Conservation (phyloP, 1,140 invertebrate genomes). For the Drosophila carrolli region DNA sequence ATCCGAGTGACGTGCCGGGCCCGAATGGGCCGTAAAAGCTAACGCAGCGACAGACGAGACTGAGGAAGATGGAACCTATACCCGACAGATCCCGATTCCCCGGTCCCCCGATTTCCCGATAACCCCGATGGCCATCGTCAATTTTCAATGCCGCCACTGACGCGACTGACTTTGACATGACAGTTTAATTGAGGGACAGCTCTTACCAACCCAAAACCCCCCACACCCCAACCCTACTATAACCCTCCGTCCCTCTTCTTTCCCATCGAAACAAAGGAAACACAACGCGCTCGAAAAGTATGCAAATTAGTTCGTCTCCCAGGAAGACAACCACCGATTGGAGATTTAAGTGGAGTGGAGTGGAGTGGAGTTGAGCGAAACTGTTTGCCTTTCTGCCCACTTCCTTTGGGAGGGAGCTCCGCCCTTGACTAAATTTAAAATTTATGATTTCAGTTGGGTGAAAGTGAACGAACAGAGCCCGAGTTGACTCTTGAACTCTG, state of each 20-base stretch:
- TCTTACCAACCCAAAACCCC: background rate
- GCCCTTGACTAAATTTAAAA: conserved; percentile 64
- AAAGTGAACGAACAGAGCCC: background rate
- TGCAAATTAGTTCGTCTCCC: conserved; percentile 70
- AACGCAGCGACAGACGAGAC: conserved; percentile 15
- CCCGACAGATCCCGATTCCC: background rate
- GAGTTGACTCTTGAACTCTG: too few relatives aligned
- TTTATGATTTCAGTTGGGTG: conserved; percentile 59
- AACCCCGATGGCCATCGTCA: conserved; percentile 29
- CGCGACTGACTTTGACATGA: conserved; percentile 74
- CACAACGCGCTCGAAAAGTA: conserved; percentile 46
- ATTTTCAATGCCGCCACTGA: conserved; percentile 50
- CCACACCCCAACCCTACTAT: background rate
- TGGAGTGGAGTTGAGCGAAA: conserved; percentile 16
- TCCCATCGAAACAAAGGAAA: conserved; percentile 10
- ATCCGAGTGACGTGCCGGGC: conserved; percentile 38
- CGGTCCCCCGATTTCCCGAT: background rate
- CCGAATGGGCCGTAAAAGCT: conserved; percentile 38
- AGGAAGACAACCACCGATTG: conserved; percentile 24
- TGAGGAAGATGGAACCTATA: background rate
- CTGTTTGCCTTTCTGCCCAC: conserved; percentile 29
- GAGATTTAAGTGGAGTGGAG: conserved; percentile 13
- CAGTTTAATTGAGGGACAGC: conserved; percentile 76
- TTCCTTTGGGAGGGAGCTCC: conserved; percentile 9
- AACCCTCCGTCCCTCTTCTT: background rate